A percentile compares a stretch with the other conserved stretches of the same genome.
Evolutionary conservation across 2,888 invertebrate species (phyloP).

Genomic region (Calameuta pallipes): DNA sequence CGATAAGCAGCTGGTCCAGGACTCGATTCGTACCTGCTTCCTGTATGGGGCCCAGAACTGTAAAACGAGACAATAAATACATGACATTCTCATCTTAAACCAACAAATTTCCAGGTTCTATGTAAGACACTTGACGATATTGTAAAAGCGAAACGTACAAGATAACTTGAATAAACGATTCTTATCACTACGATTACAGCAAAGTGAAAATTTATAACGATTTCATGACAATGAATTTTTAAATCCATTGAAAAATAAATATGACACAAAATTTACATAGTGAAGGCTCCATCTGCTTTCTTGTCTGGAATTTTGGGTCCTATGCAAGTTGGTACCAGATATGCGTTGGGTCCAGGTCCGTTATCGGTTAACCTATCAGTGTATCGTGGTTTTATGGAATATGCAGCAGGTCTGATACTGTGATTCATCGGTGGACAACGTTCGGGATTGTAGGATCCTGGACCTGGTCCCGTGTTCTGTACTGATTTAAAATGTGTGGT

Average conservation of each 20-base stretch:
- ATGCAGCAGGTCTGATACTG: conserved; percentile 69
- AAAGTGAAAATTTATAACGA: no score
- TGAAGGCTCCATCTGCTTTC: conserved; percentile 66
- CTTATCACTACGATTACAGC: no score
- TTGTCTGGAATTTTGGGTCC: conserved; percentile 70
- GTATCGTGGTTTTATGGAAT: conserved; percentile 70
- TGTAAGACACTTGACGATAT: no score
- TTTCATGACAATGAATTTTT: no score
- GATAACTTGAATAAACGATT: no score
- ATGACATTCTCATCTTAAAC: no score
- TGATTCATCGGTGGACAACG: conserved; percentile 69
- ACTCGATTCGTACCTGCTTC: conserved; percentile 18
- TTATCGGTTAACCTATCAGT: conserved; percentile 46
- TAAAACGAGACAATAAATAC: no score
- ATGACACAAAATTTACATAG: conserved; percentile 63
- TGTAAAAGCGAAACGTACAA: no score
- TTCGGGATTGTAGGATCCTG: conserved; percentile 75
- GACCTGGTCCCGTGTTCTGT: conserved; percentile 69
- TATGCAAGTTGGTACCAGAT: conserved; percentile 68
- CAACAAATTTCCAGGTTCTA: no score
- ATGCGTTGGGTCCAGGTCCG: conserved; percentile 74
- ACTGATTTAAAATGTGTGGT: not conserved
- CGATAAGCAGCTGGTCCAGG: conserved; percentile 59
- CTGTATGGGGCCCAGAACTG: no score
- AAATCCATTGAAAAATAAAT: no score